A percentile compares a stretch with the other conserved stretches of the same genome.
Evolutionary conservation across 2,113 vertebrate species (phyloP).

Genomic region (Nycticorax nycticorax): DNA sequence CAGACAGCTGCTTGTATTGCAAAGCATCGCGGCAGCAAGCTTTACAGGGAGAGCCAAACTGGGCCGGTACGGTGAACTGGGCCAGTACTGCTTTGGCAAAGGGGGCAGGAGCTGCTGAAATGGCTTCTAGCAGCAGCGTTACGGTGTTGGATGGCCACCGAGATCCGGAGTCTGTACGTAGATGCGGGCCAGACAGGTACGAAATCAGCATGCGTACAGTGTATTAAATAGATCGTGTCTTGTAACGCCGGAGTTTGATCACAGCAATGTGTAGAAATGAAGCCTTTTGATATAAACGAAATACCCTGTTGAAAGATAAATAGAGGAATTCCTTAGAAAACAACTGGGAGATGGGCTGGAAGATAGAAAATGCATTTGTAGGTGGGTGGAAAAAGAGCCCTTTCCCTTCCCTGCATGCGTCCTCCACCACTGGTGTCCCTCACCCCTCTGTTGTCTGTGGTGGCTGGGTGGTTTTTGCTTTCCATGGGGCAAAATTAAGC

Average conservation of each 20-base stretch:
- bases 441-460: neutral
- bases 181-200: neutral
- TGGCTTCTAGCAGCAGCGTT: neutral
- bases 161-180: neutral
- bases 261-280: neutral
- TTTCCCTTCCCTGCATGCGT: neutral
- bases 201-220: rapidly evolving
- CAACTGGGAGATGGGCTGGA: neutral
- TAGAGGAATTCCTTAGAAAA: neutral
- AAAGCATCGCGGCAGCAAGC: neutral
- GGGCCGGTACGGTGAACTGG: neutral
- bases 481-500: neutral
- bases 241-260: neutral
- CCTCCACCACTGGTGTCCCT: rapidly evolving
- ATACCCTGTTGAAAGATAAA: neutral
- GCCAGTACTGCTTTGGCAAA: neutral
- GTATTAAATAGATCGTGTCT: neutral
- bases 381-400: neutral
- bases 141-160: too few species aligned
- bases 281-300: neutral
- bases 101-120: neutral
- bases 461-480: neutral
- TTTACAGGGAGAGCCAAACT: neutral
- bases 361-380: neutral
- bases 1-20: neutral